Evolutionary conservation across 2,888 invertebrate genomes (phyloP), one percentile per base, ranked within the genome.

Genomic region (Hedya salicella): DNA sequence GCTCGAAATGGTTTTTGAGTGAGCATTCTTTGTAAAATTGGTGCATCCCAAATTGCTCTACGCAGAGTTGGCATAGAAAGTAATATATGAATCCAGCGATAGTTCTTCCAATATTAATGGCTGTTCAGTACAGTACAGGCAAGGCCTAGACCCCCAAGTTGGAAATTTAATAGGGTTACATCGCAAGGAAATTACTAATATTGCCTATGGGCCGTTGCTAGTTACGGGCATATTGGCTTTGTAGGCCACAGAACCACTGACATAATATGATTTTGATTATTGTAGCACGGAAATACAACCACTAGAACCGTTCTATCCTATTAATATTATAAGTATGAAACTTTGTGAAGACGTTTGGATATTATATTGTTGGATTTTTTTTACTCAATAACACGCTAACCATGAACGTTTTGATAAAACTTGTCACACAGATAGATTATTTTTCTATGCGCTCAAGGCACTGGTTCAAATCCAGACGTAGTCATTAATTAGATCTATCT

Each of bases 81-180:
- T 16, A 3, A 11, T 3, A 46, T 13, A 19, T 19, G n/a, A n/a
- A 17, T 19, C 3, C 5, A 48, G 46, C 46, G 46, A 48, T 11
- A 13, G 46, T 21, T 48, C n/a, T 2, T 32, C 36, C 17, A 44
- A 40, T 44, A 30, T 44, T 44, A 17, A 57, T 56, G 17, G 56
- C 16, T 17, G 13, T 54, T n/a, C n/a, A n/a, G n/a, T n/a, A 56
- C 30, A 30, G 16, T 42, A 42, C 11, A 25, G 3, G 25, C 25
- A 13, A 16, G 49, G 21, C 32, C 30, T 52, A 62, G 19, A 40
- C 48, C 21, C 16, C 49, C 40, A 25, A 63, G 19, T 57, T 57
- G 42, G 56, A 63, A 32, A 57, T 49, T 50, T 63, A 50, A 57
- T 50, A 39, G 14, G 30, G 63, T 56, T 54, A 40, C 17, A 42